A percentile compares a stretch with the other conserved stretches of the same genome.
Conservation (phyloP, 1,140 invertebrate species). For the Diabrotica virgifera region DNA sequence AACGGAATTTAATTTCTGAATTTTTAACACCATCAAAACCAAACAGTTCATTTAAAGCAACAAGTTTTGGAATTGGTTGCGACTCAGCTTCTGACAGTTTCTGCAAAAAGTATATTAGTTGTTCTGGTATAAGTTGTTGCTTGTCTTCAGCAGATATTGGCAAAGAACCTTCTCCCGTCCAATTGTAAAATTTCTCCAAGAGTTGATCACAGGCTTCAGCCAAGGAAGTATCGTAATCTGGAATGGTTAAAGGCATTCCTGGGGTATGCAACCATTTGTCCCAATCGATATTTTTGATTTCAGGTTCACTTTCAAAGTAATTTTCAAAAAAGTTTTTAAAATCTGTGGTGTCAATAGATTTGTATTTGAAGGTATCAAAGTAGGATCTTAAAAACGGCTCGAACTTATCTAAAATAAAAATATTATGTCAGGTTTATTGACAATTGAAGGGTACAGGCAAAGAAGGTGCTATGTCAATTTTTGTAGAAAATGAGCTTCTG, state of each 20-base stretch:
- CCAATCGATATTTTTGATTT: constrained; percentile 72
- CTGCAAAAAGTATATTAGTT: constrained; percentile 71
- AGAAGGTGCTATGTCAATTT: no score
- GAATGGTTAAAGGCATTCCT: constrained; percentile 85
- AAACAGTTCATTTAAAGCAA: constrained; percentile 66
- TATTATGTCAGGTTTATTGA: no score
- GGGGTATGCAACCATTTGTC: constrained; percentile 76
- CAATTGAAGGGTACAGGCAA: no score
- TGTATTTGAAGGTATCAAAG: constrained; percentile 75
- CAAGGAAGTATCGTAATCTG: constrained; percentile 73
- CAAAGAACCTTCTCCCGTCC: constrained; percentile 48
- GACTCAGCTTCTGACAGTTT: constrained; percentile 57
- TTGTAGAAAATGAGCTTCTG: no score
- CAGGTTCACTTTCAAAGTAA: constrained; percentile 68
- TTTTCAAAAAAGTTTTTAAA: constrained; percentile 77
- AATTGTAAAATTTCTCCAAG: constrained; percentile 54
- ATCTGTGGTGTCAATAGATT: constrained; percentile 78
- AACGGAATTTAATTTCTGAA: constrained; percentile 78
- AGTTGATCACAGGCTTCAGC: constrained; percentile 63
- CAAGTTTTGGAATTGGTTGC: constrained; percentile 52
- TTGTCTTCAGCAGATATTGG: constrained; percentile 56
- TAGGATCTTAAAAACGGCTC: constrained; percentile 84
- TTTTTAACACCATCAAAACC: constrained; percentile 66
- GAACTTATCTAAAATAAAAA: constrained; percentile 61
- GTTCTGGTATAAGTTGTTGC: constrained; percentile 59